Evolutionary conservation across 1,140 invertebrate species (phyloP), one percentile per base, ranked within the genome.

Genomic region (Drosophila navojoa): DNA sequence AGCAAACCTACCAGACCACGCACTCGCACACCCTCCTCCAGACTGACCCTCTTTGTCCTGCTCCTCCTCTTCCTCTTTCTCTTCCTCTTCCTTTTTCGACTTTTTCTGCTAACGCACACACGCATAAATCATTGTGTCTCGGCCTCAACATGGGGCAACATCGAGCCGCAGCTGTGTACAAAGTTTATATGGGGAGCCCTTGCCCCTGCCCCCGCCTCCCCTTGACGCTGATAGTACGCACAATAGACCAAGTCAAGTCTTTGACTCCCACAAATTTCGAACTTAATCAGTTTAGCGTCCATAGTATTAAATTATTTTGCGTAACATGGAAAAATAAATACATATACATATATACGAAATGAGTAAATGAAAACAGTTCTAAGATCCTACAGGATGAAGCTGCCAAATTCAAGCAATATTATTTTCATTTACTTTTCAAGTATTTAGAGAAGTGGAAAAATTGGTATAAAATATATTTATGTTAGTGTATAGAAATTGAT

Each of bases 81-180:
- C 6, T 22, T 57, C 55, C 69, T 22, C 27, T 29, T 29, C 5
- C 58, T 55, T 27, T 42, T 44, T 57, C 53, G 19, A 53, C 53
- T 62, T 69, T 58, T 72, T 66, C 60, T 53, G 57, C 52, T 32
- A 38, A 52, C 61, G n/a, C 57, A 66, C 66, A 67, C 45, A 66
- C 42, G 22, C 72, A 78, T 78, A 78, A 76, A 78, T 78, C 76
- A 76, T 76, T 71, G 72, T 76, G 66, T 66, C 45, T 47, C 42
- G 47, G 42, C 25, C 29, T 32, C 44, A 66, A 62, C 57, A 57
- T 67, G 44, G 42, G n/a, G 35, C 58, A n/a, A n/a, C n/a, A 40
- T 27, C 11, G 35, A 53, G 61, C 40, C 66, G 40, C 76, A 75
- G 76, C 76, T 78, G 76, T 54, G 76, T 13, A 6, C 45, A 76